Percentiles rank a stretch among this genome's conserved stretches.
These are phyloP conservation scores for Drosophila mauritiana DNA, from an alignment of 1,140 invertebrate genomes.

Conservation along the genomic window DNA sequence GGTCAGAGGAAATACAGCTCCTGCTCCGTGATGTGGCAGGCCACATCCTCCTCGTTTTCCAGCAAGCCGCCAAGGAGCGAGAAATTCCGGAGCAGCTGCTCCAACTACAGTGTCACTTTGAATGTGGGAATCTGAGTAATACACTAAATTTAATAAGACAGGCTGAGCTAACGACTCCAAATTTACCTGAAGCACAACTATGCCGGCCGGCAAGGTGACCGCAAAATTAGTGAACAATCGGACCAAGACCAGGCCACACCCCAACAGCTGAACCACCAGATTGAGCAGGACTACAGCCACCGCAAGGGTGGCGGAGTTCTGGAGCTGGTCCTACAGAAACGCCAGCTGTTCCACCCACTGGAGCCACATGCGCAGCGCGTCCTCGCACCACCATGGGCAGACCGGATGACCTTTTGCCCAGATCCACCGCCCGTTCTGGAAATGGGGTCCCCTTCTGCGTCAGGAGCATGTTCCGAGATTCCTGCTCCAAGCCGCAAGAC, in stretches of 20 bases:
- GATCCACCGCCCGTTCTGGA: conserved; percentile 14
- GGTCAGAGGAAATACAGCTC: conserved; percentile 31
- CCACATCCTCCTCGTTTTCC: conserved; percentile 7
- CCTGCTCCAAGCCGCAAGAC: conserved; percentile 1
- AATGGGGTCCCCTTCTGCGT: conserved; percentile 2
- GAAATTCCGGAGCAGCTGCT: conserved; percentile 38
- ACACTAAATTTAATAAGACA: background rate
- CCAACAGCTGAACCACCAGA: conserved; percentile 37
- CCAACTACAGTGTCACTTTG: conserved; percentile 10
- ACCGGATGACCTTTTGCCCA: conserved; percentile 14
- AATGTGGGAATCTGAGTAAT: conserved; percentile 15
- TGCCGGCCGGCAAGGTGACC: conserved; percentile 21
- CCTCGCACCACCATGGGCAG: conserved; percentile 28
- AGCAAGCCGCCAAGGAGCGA: conserved; percentile 38
- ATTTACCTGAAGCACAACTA: conserved; percentile 19
- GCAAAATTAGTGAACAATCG: conserved; percentile 29
- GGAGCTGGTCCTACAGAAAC: conserved; percentile 9
- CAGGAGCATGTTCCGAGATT: conserved; percentile 7
- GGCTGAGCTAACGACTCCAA: background rate
- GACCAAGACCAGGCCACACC: conserved; percentile 19
- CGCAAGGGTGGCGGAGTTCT: conserved; percentile 9
- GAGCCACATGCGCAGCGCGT: conserved; percentile 35
- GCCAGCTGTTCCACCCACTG: conserved; percentile 28
- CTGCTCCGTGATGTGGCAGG: background rate
- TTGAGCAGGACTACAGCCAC: conserved; percentile 16